A percentile compares a stretch with the other conserved stretches of the same genome.
These are phyloP conservation scores for Fragum sueziense DNA, from an alignment of 2,888 invertebrate species.

Conservation along the genomic window DNA sequence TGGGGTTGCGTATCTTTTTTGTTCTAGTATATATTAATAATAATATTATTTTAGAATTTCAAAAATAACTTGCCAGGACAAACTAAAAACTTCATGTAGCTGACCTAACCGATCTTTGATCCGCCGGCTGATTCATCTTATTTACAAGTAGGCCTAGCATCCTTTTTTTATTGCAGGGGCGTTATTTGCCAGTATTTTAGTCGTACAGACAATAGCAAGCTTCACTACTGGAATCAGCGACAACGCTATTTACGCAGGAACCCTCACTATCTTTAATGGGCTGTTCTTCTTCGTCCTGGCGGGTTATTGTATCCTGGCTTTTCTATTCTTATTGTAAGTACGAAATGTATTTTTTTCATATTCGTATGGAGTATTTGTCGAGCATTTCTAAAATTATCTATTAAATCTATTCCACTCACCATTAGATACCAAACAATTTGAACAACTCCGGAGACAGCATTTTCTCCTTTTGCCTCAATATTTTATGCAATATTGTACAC, in stretches of 20 bases:
- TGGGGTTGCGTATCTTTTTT: too few relatives aligned
- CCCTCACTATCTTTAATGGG: conserved; percentile 41
- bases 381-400: neutral
- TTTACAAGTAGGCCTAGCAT: too few relatives aligned
- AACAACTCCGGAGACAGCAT: neutral
- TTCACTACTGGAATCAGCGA: conserved; percentile 29
- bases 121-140: too few relatives aligned
- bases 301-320: conserved; percentile 28
- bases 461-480: too few relatives aligned
- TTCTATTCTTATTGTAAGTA: conserved; percentile 30
- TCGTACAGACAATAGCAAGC: conserved; percentile 28
- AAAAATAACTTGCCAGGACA: too few relatives aligned
- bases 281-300: conserved; percentile 45
- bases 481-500: too few relatives aligned
- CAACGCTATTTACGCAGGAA: conserved; percentile 43
- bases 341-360: neutral
- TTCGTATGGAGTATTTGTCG: neutral
- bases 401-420: neutral
- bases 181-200: conserved; percentile 38
- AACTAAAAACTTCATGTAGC: too few relatives aligned
- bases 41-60: too few relatives aligned
- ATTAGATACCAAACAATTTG: too few relatives aligned
- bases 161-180: conserved; percentile 35
- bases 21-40: too few relatives aligned
- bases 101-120: too few relatives aligned